Base-by-base conservation (phyloP, 2,888 invertebrate species). In the Andrena bucephala region DNA sequence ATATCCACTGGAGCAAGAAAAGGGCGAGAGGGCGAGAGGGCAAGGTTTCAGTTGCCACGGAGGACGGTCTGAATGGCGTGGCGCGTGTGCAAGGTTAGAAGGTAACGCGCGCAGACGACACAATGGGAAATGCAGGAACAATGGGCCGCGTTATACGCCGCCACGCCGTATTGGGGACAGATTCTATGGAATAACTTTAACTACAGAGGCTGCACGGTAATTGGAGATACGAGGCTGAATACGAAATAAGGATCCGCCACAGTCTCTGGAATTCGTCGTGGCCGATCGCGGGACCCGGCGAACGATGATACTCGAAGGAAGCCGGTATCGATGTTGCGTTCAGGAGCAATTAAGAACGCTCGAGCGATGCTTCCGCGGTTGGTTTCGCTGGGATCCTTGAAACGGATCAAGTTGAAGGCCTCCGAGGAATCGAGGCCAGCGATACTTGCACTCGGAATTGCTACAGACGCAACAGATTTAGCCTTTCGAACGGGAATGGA, bases 161-260 rank as follows among this genome's bases (percentile, higher is more conserved):
- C 36, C 54, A 24, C 29, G 63, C 24, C 33, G 66, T 79, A 82
- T 70, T 50, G 79, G 62, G 54, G 66, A 79, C 24, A 66, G n/a
- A 70, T 82, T 79, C 79, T 70, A 70, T 66, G 80, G 81, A 82
- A 83, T 83, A 83, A 83, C 63, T 83, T 82, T 77, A 62, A 73
- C 83, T 57, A 76, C 54, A 50, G 62, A 54, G 42, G 65, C 71
- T 66, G 66, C 67, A 66, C 65, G 67, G 83, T 83, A 83, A 83
- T 83, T 83, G 77, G 72, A 73, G 82, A 83, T 52, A 83, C 66
- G 54, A 27, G 36, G 36, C 27, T 77, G 83, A 77, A 82, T 70
- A 42, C 66, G 62, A 62, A 83, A 82, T 66, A 62, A 70, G 76
- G 72, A 74, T 57, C 27, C 13, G 29, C 36, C 13, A n/a, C 8